Base-by-base conservation (phyloP, 1,140 invertebrate species). In the Campoletis sonorensis region DNA sequence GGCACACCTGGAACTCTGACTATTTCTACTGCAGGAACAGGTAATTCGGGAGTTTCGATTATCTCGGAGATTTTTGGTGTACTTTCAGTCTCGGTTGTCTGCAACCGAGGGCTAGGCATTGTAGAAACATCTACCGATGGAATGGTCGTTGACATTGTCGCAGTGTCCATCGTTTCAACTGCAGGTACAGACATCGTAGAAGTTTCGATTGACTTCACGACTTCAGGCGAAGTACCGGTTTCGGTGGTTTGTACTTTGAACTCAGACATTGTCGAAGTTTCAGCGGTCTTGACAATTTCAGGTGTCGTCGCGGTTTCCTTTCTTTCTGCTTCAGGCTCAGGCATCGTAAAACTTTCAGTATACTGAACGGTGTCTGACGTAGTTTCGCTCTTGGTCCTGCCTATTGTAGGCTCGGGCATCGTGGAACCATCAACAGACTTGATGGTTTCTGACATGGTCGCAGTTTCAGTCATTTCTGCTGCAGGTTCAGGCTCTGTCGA, bases 221-320 rank as follows among this genome's bases (percentile, higher is more conserved):
- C 77, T 15, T 75, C 61, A 37, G 61, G 61, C 23, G 23, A 7
- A 23, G 78, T 82, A 18, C 51, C 30, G 75, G 79, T 33, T 33
- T 33, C 23, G 21, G 21, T 61, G 4, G 81, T 83, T 30, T 85
- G 75, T 64, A 0, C 8, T 26, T 64, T 4, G 13, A 40, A 70
- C 18, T 82, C 80, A 10, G 68, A 67, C 75, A 58, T 79, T 0
- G 84, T 81, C 1, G 79, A 58, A 54, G 61, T 61, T 64, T 86
- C 80, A 16, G 40, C 40, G 26, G 51, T 80, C 21, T 78, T 58
- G 16, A 83, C 64, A 0, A 75, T 79, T 11, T 70, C 49, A 49
- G 67, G 15, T 8, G 18, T 33, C 3, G 79, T 83, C 18, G 51
- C 33, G 76, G 79, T 21, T 27, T 40, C 26, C n/a, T n/a, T 67